These are phyloP conservation scores for Pristionchus pacificus DNA, from an alignment of 1,140 invertebrate genomes.

Conservation along the genomic window DNA sequence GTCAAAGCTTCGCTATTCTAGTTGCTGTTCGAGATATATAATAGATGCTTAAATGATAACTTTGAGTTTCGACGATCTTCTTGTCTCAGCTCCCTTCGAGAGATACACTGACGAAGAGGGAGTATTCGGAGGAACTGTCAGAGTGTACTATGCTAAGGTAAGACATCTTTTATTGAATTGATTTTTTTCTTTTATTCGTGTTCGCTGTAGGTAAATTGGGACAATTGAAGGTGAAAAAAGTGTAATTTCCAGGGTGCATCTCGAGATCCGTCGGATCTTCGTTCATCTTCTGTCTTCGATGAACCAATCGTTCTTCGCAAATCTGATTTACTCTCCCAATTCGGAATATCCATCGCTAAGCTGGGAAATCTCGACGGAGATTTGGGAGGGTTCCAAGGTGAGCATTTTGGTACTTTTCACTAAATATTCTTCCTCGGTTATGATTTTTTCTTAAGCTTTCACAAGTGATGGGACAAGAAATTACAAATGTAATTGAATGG, in stretches of 20 bases:
- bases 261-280: too few relatives aligned
- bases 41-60: too few relatives aligned
- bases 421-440: background rate
- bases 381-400: slow-evolving; percentile 62
- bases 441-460: background rate
- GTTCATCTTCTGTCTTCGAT: slow-evolving; percentile 45
- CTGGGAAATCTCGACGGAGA: slow-evolving; percentile 87
- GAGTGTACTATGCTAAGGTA: slow-evolving; percentile 72
- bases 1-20: too few relatives aligned
- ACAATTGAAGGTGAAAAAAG: slow-evolving; percentile 18
- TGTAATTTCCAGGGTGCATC: too few relatives aligned
- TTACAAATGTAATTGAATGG: too few relatives aligned
- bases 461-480: too few relatives aligned
- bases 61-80: slow-evolving; percentile 74
- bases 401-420: background rate
- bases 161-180: too few relatives aligned
- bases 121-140: slow-evolving; percentile 75
- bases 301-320: slow-evolving; percentile 42
- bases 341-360: slow-evolving; percentile 72
- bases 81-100: slow-evolving; percentile 86
- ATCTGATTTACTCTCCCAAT: slow-evolving; percentile 40
- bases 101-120: slow-evolving; percentile 63
- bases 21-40: too few relatives aligned
- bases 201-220: background rate
- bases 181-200: too few relatives aligned